Evolutionary conservation across 2,113 vertebrate species (phyloP), one percentile per base, ranked within the genome.

Genomic region (Candoia aspera): DNA sequence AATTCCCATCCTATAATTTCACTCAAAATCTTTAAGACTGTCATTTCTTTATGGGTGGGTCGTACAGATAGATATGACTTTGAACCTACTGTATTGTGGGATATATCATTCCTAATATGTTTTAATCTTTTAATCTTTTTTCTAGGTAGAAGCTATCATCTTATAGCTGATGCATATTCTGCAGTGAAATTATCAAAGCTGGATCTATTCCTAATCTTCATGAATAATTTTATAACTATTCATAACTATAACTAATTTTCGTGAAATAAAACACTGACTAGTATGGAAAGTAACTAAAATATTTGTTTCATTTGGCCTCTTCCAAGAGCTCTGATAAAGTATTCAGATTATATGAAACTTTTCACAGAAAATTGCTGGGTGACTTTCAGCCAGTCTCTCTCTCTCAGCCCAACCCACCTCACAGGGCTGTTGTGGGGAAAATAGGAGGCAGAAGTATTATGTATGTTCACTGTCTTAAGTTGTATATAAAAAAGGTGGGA

Each of bases 191-290:
- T 29, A 86, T 17, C 29, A 90, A 68, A 62, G 1, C 86, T 94
- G 11, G 1, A 4, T 90, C 73, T 90, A 95, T 29, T 84, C 93
- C 87, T 64, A 90, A 93, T 93, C n/a, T n/a, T n/a, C n/a, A n/a
- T n/a, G n/a, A n/a, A n/a, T n/a, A n/a, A n/a, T n/a, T n/a, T n/a
- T n/a, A n/a, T n/a, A n/a, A n/a, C n/a, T n/a, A n/a, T n/a, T n/a
- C n/a, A n/a, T n/a, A n/a, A n/a, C n/a, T n/a, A n/a, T n/a, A n/a
- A 26, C 94, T 91, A 62, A 93, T 46, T 84, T 73, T 90, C 87
- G 59, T 89, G 85, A 96, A 97, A 96, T 96, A 91, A 95, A 84
- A 96, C 90, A 88, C 13, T 1, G 37, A 94, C 88, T 73, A 96
- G 68, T 92, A 62, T 95, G 58, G 6, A 91, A 88, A 21, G 88